Evolutionary conservation across 2,113 vertebrate species (phyloP).

Genomic region (Polypterus bichir): DNA sequence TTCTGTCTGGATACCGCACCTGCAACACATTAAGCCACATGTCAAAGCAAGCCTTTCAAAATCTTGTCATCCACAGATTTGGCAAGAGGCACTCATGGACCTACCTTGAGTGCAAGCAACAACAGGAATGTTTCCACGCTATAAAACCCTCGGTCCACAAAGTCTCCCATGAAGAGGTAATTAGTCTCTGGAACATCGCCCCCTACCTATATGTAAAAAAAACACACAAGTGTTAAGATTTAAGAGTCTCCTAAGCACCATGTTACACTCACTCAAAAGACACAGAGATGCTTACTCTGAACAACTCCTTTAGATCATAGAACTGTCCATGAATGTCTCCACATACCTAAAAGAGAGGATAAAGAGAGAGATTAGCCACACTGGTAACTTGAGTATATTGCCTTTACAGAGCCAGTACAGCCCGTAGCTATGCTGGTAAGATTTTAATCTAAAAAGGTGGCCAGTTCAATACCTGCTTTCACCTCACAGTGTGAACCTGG

Average conservation of each 20-base stretch:
- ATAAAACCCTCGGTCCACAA: conserved; percentile 88
- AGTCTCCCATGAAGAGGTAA: conserved; percentile 93
- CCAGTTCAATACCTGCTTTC: too few species aligned
- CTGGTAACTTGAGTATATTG: too few species aligned
- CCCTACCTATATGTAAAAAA: conserved; percentile 54
- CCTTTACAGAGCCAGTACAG: too few species aligned
- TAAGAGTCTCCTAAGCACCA: neutral
- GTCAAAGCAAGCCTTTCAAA: too few species aligned
- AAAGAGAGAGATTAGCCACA: neutral
- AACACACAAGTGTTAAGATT: neutral
- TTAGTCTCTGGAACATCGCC: conserved; percentile 89
- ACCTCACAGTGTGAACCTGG: too few species aligned
- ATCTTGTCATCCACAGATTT: too few species aligned
- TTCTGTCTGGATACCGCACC: conserved; percentile 89
- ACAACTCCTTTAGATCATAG: conserved; percentile 87
- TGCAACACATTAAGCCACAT: conserved; percentile 21
- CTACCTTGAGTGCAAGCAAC: conserved; percentile 79
- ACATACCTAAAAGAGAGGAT: conserved; percentile 57
- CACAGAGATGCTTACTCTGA: conserved; percentile 64
- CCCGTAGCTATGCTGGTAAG: too few species aligned
- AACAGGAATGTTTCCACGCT: conserved; percentile 88
- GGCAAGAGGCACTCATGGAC: neutral
- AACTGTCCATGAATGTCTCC: conserved; percentile 90
- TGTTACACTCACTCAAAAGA: neutral
- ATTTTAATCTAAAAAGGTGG: too few species aligned